Evolutionary conservation across 1,140 invertebrate species (phyloP).

Genomic region (Caerostris darwini): DNA sequence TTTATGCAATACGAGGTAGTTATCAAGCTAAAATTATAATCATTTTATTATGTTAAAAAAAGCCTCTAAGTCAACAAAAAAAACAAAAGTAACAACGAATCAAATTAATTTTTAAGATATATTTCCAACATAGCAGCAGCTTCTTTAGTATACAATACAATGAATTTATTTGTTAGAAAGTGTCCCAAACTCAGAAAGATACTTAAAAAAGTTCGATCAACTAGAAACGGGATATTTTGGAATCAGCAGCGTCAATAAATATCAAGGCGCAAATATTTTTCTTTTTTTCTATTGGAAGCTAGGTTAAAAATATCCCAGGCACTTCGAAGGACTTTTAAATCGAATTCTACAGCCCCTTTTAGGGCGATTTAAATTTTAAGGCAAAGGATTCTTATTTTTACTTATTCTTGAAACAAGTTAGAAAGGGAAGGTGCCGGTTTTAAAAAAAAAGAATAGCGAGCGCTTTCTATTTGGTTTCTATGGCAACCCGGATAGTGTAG

Average conservation of each 20-base stretch:
- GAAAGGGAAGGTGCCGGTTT: neutral
- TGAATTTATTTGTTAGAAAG: too few species aligned
- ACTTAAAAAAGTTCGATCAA: neutral
- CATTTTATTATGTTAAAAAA: too few species aligned
- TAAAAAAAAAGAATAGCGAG: neutral
- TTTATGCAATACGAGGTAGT: too few species aligned
- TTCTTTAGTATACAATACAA: too few species aligned
- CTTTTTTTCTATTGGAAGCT: neutral
- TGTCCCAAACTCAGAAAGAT: too few species aligned
- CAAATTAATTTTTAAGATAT: too few species aligned
- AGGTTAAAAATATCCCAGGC: neutral
- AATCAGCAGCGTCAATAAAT: neutral
- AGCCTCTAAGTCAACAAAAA: too few species aligned
- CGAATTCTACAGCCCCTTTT: neutral
- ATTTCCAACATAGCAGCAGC: too few species aligned
- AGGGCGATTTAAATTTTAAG: neutral
- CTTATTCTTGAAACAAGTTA: neutral
- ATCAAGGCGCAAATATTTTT: neutral
- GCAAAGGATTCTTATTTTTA: neutral
- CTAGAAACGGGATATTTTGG: neutral
- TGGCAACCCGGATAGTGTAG: conserved; percentile 62
- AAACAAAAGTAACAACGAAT: too few species aligned
- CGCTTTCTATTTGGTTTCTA: conserved; percentile 62
- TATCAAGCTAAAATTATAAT: too few species aligned
- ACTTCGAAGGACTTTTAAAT: neutral